A percentile compares a stretch with the other conserved stretches of the same genome.
These are phyloP conservation scores for Doris montereyensis DNA, from an alignment of 2,888 invertebrate species.

Conservation along the genomic window DNA sequence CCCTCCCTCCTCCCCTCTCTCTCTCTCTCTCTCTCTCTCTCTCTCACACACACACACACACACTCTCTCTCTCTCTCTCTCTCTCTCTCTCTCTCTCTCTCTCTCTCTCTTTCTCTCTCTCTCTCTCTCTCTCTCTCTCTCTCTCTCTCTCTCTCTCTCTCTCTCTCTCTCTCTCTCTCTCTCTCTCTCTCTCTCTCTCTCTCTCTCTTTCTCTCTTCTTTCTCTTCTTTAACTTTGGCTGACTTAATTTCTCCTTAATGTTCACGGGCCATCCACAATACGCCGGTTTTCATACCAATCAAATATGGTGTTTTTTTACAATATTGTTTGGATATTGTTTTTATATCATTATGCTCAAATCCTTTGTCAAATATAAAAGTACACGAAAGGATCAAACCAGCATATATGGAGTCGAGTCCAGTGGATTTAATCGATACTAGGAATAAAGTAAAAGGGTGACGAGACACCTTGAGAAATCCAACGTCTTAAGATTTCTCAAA, in stretches of 20 bases:
- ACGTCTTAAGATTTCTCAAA: too few relatives aligned
- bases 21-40: slow-evolving; percentile 29
- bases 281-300: too few relatives aligned
- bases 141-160: background rate
- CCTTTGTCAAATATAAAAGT: too few relatives aligned
- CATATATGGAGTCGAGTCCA: too few relatives aligned
- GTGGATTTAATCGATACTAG: too few relatives aligned
- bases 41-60: background rate
- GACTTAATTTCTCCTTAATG: background rate
- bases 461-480: too few relatives aligned
- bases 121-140: slow-evolving; percentile 9
- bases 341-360: too few relatives aligned
- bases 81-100: background rate
- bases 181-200: background rate
- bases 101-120: background rate
- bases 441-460: too few relatives aligned
- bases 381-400: too few relatives aligned
- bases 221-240: background rate
- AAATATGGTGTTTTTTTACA: too few relatives aligned
- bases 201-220: slow-evolving; percentile 4
- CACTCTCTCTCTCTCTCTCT: slow-evolving; percentile 1
- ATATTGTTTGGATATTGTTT: background rate
- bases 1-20: slow-evolving; percentile 9
- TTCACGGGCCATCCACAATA: too few relatives aligned
- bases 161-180: background rate